Conservation (phyloP, 2,113 vertebrate genomes). For the Tapirus terrestris region DNA sequence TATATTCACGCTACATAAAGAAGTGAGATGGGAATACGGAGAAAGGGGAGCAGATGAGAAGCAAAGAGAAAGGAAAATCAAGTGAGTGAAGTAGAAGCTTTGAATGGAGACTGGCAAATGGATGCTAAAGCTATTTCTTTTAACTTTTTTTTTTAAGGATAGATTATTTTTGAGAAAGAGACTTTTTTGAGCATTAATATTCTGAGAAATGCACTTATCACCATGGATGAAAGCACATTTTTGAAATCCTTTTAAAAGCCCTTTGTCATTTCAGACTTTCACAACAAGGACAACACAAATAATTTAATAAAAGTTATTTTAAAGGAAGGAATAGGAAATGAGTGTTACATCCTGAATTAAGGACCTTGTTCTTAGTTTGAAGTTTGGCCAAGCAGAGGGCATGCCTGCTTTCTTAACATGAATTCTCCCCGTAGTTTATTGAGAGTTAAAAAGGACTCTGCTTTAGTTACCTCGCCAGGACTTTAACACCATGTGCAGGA, state of each 20-base stretch:
- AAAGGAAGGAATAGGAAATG: background rate
- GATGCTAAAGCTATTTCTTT: background rate
- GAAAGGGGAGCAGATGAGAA: background rate
- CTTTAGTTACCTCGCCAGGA: background rate
- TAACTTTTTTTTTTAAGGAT: background rate
- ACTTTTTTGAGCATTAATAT: background rate
- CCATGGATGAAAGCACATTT: background rate
- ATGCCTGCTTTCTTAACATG: background rate
- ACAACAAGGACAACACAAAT: background rate
- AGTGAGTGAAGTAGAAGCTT: background rate
- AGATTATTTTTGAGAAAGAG: background rate
- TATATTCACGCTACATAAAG: background rate
- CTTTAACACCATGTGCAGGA: background rate
- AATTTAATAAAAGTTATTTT: constrained; percentile 10
- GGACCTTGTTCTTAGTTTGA: background rate
- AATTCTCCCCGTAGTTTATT: background rate
- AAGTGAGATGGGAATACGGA: background rate
- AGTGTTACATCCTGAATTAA: background rate
- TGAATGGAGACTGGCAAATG: background rate
- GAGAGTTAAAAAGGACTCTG: background rate
- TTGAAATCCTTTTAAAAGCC: background rate
- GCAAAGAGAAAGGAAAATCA: background rate
- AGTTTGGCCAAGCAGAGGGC: background rate
- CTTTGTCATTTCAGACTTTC: constrained; percentile 5
- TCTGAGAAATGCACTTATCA: background rate